phyloP scores from a whole-genome alignment of 2,797 vertebrate genomes.

The Leptodactylus fallax region DNA sequence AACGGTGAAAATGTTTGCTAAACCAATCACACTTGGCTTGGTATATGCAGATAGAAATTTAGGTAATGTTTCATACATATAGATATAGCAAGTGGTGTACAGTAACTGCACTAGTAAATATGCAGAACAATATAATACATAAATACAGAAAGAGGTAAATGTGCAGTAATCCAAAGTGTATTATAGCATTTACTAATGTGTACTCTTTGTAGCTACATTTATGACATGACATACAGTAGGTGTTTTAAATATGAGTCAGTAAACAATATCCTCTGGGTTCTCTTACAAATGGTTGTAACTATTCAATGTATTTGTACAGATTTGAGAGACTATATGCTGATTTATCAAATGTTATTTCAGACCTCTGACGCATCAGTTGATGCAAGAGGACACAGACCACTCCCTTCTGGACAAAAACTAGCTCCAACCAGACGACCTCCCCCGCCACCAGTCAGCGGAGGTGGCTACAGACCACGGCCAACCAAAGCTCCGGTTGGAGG shows the following conservation, averaged over 20 bases:
- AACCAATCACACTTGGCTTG: neutral
- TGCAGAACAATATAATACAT: neutral
- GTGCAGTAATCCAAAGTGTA: neutral
- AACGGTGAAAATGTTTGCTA: neutral
- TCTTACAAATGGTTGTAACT: neutral
- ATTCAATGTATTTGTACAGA: neutral
- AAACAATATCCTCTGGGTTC: neutral
- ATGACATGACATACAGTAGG: too few species aligned
- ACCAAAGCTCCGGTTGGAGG: accelerated
- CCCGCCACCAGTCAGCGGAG: slow-evolving; percentile 71
- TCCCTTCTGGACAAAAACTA: slow-evolving; percentile 63
- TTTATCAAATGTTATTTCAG: neutral
- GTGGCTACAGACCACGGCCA: slow-evolving; percentile 78
- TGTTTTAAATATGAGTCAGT: too few species aligned
- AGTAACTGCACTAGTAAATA: neutral
- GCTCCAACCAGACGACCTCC: slow-evolving; percentile 63
- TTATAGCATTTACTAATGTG: neutral
- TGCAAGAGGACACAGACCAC: slow-evolving; percentile 81
- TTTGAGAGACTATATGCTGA: neutral
- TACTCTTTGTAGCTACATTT: too few species aligned
- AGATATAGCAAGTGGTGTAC: neutral
- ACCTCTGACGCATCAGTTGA: accelerated
- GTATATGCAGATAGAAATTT: neutral
- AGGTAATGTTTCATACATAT: neutral
- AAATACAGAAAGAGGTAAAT: neutral